Evolutionary conservation across 2,888 invertebrate species (phyloP).

Genomic region (Oxytorus armatus): DNA sequence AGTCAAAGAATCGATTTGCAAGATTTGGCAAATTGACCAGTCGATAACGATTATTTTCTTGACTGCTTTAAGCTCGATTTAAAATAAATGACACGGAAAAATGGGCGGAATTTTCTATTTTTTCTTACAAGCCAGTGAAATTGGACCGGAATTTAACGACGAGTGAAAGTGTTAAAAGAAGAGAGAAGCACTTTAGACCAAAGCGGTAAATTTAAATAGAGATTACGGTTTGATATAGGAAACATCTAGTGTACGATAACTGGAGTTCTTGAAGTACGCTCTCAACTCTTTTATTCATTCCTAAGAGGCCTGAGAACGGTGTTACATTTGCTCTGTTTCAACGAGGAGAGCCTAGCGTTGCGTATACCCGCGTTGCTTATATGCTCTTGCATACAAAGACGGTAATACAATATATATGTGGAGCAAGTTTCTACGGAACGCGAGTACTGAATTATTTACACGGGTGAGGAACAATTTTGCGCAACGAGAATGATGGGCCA

Average conservation of each 20-base stretch:
- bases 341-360: conserved; percentile 68
- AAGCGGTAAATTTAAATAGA: background rate
- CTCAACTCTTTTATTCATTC: conserved; percentile 52
- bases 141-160: background rate
- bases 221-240: conserved; percentile 13
- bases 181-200: background rate
- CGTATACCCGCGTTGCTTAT: background rate
- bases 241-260: conserved; percentile 44
- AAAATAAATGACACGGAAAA: too few species aligned
- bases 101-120: too few species aligned
- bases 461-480: conserved; percentile 40
- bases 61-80: too few species aligned
- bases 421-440: conserved; percentile 59
- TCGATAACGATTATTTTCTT: too few species aligned
- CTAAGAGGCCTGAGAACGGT: conserved; percentile 75
- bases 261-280: conserved; percentile 38
- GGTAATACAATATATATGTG: conserved; percentile 49
- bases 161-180: background rate
- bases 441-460: conserved; percentile 58
- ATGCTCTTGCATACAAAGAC: conserved; percentile 22
- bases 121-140: too few species aligned
- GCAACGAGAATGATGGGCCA: conserved; percentile 26
- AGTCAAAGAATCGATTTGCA: too few species aligned
- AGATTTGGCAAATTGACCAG: too few species aligned
- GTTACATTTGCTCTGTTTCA: conserved; percentile 78